phyloP scores from a whole-genome alignment of 2,113 vertebrate species.

The Nycticorax nycticorax region DNA sequence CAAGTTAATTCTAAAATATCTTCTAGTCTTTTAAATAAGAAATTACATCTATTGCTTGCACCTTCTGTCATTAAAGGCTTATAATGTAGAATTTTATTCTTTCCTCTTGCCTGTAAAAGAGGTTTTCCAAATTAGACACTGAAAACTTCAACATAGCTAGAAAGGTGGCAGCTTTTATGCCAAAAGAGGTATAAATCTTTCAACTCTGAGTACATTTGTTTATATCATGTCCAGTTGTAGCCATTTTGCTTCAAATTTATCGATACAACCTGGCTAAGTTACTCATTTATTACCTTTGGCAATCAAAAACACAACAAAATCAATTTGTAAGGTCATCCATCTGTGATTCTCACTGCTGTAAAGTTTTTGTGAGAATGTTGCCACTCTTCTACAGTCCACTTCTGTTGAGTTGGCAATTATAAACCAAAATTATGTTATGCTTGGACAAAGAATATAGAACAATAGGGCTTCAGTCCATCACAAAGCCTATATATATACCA shows the following conservation, averaged over 20 bases:
- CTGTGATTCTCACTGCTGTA: background rate
- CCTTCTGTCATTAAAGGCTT: background rate
- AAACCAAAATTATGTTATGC: background rate
- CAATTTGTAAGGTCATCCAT: background rate
- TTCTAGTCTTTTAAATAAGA: background rate
- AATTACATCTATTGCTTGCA: background rate
- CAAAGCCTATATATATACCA: background rate
- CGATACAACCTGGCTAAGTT: background rate
- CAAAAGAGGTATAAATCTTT: conserved; percentile 13
- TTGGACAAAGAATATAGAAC: background rate
- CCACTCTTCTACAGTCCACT: background rate
- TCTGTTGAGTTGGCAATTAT: background rate
- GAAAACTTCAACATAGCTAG: background rate
- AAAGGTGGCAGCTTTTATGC: background rate
- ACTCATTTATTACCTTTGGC: conserved; percentile 32
- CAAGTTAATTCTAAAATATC: background rate
- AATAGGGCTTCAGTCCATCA: background rate
- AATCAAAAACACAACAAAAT: conserved; percentile 45
- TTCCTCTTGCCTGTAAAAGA: background rate
- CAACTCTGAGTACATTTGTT: background rate
- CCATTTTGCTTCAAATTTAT: conserved; percentile 35
- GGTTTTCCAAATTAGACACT: background rate
- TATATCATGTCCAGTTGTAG: background rate
- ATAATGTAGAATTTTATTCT: background rate
- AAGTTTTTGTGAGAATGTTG: background rate